Percentiles rank a stretch among this genome's conserved stretches.
Evolutionary conservation across 2,113 vertebrate species (phyloP).

Genomic region (Elephas maximus): DNA sequence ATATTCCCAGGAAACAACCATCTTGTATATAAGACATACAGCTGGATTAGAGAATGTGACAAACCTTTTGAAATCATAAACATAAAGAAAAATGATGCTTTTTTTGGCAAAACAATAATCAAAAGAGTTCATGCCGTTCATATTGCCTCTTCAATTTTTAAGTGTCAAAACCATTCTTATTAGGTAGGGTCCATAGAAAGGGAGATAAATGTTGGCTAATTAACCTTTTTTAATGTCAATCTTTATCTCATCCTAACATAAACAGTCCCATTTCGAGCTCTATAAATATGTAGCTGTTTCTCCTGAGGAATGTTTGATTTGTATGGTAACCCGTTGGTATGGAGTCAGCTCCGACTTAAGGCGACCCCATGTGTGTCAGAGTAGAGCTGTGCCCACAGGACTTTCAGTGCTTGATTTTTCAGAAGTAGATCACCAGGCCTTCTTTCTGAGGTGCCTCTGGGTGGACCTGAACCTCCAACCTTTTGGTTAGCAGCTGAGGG

Average conservation of each 20-base stretch:
- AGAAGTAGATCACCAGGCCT: no score
- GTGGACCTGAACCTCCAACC: no score
- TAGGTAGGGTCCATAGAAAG: background rate
- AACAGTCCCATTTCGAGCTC: conserved; percentile 22
- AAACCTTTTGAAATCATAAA: background rate
- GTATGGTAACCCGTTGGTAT: background rate
- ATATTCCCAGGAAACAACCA: conserved; percentile 36
- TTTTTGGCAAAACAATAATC: background rate
- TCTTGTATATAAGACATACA: background rate
- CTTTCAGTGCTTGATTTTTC: no score
- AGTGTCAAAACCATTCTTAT: background rate
- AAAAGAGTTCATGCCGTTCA: background rate
- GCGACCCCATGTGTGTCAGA: no score
- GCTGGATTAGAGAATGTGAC: background rate
- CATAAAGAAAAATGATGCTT: conserved; percentile 31
- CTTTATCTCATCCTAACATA: background rate
- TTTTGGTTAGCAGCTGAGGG: no score
- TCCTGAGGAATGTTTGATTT: conserved; percentile 32
- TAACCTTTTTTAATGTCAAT: conserved; percentile 10
- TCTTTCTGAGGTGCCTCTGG: no score
- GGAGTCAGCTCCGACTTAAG: no score
- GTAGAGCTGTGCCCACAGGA: no score
- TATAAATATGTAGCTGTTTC: conserved; percentile 4
- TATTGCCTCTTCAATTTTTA: conserved; percentile 40
- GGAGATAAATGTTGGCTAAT: background rate